phyloP scores from a whole-genome alignment of 2,888 invertebrate species.

The Xanthorhoe spadicearia region DNA sequence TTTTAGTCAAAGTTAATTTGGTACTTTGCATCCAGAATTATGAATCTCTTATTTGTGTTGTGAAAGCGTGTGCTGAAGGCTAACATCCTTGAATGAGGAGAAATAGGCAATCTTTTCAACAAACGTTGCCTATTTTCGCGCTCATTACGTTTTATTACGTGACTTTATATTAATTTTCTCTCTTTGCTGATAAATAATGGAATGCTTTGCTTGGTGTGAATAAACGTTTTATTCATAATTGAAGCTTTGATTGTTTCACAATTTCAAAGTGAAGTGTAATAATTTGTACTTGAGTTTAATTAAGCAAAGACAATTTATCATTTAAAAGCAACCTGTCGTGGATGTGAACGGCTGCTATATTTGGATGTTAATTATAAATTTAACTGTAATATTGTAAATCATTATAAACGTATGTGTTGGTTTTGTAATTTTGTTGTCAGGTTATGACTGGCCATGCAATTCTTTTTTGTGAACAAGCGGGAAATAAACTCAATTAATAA shows the following conservation, averaged over 20 bases:
- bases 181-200: slow-evolving; percentile 24
- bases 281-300: slow-evolving; percentile 20
- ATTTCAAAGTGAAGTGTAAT: slow-evolving; percentile 13
- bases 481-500: no score
- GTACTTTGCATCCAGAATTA: slow-evolving; percentile 1
- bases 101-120: slow-evolving; percentile 26
- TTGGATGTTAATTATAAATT: neutral
- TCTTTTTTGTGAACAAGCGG: no score
- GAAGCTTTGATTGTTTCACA: slow-evolving; percentile 4
- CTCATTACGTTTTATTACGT: slow-evolving; percentile 25
- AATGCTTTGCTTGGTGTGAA: slow-evolving; percentile 17
- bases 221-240: slow-evolving; percentile 15
- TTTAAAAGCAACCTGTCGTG: neutral
- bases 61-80: slow-evolving; percentile 3
- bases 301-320: slow-evolving; percentile 13
- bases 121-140: slow-evolving; percentile 25
- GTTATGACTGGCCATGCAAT: no score
- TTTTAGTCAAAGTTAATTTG: neutral
- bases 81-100: slow-evolving; percentile 17
- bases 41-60: neutral
- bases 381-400: neutral
- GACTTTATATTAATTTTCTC: slow-evolving; percentile 28
- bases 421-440: no score
- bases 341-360: neutral
- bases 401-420: neutral